These are phyloP conservation scores for Trimorus sp. DNA, from an alignment of 2,888 invertebrate genomes.

Conservation along the genomic window DNA sequence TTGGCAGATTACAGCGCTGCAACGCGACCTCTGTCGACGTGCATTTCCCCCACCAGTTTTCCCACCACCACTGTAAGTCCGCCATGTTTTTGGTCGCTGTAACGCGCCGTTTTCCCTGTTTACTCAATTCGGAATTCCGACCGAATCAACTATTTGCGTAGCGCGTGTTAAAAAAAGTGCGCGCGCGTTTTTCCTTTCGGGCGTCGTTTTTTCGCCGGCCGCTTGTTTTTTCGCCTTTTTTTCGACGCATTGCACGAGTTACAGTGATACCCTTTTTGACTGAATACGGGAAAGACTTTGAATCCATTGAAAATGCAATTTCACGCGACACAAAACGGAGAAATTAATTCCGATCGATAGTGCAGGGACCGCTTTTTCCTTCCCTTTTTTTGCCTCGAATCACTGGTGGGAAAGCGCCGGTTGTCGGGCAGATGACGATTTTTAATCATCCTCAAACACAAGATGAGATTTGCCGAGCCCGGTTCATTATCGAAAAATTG, in stretches of 20 bases:
- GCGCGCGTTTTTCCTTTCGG: background rate
- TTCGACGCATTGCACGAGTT: constrained; percentile 56
- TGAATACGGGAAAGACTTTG: constrained; percentile 5
- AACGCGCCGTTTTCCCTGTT: constrained; percentile 58
- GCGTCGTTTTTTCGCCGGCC: constrained; percentile 14
- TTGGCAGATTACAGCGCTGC: constrained; percentile 62
- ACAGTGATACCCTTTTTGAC: constrained; percentile 26
- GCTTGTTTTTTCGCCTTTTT: constrained; percentile 65
- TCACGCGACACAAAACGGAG: constrained; percentile 30
- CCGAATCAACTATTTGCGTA: constrained; percentile 54
- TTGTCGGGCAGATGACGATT: no score
- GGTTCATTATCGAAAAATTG: no score
- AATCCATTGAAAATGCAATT: constrained; percentile 38
- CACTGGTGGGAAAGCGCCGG: no score
- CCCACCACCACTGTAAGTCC: constrained; percentile 19
- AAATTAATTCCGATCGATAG: constrained; percentile 32
- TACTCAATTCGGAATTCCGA: constrained; percentile 45
- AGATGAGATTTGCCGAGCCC: no score
- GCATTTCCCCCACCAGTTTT: background rate
- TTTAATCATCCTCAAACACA: no score
- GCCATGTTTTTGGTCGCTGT: constrained; percentile 48
- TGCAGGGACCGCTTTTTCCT: no score
- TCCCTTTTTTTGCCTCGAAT: no score
- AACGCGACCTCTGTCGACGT: constrained; percentile 60
- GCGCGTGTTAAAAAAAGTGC: constrained; percentile 26